Percentiles rank a stretch among this genome's conserved stretches.
Evolutionary conservation across 2,797 vertebrate genomes (phyloP).

Genomic region (Diplodus sargus): DNA sequence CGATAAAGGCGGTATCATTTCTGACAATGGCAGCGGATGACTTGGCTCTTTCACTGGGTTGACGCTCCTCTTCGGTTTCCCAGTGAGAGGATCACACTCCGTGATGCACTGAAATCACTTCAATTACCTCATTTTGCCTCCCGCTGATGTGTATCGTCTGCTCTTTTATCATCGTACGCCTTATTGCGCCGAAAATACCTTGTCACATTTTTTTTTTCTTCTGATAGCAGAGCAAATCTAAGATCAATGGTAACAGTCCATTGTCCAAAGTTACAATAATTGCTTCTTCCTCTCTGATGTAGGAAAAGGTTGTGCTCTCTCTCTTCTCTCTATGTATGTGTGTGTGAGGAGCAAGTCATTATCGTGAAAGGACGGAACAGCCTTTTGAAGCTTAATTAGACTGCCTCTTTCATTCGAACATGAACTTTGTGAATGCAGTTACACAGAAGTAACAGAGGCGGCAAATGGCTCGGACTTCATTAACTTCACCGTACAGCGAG

Average conservation of each 20-base stretch:
- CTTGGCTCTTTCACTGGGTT: slow-evolving; percentile 24
- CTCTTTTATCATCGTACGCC: slow-evolving; percentile 30
- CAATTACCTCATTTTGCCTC: slow-evolving; percentile 32
- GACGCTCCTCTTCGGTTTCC: slow-evolving; percentile 7
- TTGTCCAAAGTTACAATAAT: slow-evolving; percentile 38
- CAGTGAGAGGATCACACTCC: slow-evolving; percentile 26
- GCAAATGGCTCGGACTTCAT: slow-evolving; percentile 29
- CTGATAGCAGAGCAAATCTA: slow-evolving; percentile 19
- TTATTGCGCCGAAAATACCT: slow-evolving; percentile 13
- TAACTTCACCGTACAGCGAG: slow-evolving; percentile 11
- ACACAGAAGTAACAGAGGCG: slow-evolving; percentile 11
- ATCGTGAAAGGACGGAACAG: slow-evolving; percentile 10
- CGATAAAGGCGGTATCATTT: slow-evolving; percentile 32
- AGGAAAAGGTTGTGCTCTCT: neutral
- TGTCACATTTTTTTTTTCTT: slow-evolving; percentile 11
- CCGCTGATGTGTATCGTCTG: slow-evolving; percentile 37
- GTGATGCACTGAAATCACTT: slow-evolving; percentile 44
- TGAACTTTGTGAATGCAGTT: slow-evolving; percentile 29
- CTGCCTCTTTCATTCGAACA: slow-evolving; percentile 29
- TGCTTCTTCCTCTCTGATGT: slow-evolving; percentile 22
- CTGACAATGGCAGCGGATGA: slow-evolving; percentile 28
- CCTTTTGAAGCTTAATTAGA: slow-evolving; percentile 41
- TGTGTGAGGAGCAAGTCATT: slow-evolving; percentile 24
- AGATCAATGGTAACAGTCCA: slow-evolving; percentile 35
- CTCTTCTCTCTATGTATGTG: neutral